A percentile compares a stretch with the other conserved stretches of the same genome.
Evolutionary conservation across 2,113 vertebrate species (phyloP).

Genomic region (Sphyrna mokarran): DNA sequence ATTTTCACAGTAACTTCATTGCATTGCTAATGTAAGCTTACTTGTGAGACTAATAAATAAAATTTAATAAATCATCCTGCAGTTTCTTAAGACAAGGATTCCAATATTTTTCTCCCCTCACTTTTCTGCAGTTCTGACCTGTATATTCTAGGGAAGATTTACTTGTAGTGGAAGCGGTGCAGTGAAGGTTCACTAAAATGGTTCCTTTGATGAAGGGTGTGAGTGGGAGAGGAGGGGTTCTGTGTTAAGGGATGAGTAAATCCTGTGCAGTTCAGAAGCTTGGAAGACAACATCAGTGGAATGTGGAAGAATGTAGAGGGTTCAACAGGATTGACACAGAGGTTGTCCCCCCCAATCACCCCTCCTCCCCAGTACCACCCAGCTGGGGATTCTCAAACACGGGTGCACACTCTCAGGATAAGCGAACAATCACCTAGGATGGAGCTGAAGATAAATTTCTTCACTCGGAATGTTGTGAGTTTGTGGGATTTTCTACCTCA

Average conservation of each 20-base stretch:
- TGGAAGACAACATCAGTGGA: background rate
- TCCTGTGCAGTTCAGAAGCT: background rate
- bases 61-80: too few species aligned
- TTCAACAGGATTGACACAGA: background rate
- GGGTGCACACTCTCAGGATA: background rate
- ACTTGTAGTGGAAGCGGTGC: background rate
- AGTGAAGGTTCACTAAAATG: background rate
- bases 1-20: too few species aligned
- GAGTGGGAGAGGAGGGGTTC: too few species aligned
- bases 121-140: background rate
- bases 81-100: background rate
- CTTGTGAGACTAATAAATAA: too few species aligned
- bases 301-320: background rate
- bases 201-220: too few species aligned
- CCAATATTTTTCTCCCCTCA: background rate
- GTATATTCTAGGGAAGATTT: background rate
- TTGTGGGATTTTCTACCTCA: background rate
- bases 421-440: background rate
- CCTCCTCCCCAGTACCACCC: too few species aligned
- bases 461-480: background rate
- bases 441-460: background rate
- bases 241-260: background rate
- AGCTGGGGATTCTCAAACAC: too few species aligned
- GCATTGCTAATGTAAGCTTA: too few species aligned
- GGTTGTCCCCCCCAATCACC: too few species aligned